These are phyloP conservation scores for Leptobrachium ailaonicum DNA, from an alignment of 2,113 vertebrate genomes.

Conservation along the genomic window DNA sequence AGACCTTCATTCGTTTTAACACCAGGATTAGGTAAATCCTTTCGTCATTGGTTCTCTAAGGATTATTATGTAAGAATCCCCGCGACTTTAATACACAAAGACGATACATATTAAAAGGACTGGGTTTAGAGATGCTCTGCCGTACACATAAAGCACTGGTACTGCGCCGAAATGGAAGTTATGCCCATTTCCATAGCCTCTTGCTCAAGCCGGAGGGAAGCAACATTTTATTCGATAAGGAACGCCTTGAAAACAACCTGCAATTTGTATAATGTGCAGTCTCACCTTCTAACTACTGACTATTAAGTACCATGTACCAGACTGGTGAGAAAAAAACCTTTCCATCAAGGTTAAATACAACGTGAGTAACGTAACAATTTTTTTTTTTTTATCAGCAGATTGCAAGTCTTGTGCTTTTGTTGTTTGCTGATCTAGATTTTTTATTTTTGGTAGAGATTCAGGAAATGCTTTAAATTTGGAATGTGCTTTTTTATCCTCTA, in stretches of 20 bases:
- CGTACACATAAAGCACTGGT: neutral
- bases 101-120: slow-evolving; percentile 11
- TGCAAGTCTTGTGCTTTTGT: slow-evolving; percentile 20
- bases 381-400: slow-evolving; percentile 25
- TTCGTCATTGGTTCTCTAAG: no score
- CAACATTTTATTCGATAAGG: slow-evolving; percentile 16
- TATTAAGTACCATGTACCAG: slow-evolving; percentile 13
- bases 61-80: no score
- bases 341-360: neutral
- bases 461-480: slow-evolving; percentile 38
- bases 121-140: neutral
- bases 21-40: no score
- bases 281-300: slow-evolving; percentile 41
- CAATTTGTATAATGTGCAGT: slow-evolving; percentile 38
- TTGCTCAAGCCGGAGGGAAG: slow-evolving; percentile 10
- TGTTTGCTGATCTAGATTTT: slow-evolving; percentile 20
- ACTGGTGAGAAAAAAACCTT: slow-evolving; percentile 1
- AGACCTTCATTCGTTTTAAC: no score
- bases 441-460: slow-evolving; percentile 24
- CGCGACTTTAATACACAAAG: no score
- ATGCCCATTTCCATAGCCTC: slow-evolving; percentile 16
- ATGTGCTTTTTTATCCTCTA: slow-evolving; percentile 40
- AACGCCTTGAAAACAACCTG: slow-evolving; percentile 16
- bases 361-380: slow-evolving; percentile 7
- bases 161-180: neutral